phyloP scores from a whole-genome alignment of 2,797 vertebrate species.

The Aselliscus stoliczkanus region DNA sequence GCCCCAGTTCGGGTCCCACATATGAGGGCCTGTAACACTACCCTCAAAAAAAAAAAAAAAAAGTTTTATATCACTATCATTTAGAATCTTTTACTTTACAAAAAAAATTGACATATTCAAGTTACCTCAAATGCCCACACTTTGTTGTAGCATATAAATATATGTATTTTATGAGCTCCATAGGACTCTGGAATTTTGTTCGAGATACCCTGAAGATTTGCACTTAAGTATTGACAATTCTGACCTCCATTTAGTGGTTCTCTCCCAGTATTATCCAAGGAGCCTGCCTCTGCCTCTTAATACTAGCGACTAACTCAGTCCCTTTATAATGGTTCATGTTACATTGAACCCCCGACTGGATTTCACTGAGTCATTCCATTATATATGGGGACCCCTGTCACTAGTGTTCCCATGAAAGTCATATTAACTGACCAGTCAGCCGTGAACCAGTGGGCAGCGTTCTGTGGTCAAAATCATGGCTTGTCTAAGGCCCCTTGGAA shows the following conservation, averaged over 20 bases:
- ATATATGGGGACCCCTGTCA: accelerated
- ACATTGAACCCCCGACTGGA: not conserved
- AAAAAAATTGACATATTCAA: not conserved
- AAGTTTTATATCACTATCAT: not conserved
- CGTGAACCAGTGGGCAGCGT: not conserved
- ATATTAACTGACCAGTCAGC: too few species aligned
- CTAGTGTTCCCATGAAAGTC: not conserved
- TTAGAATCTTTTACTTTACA: not conserved
- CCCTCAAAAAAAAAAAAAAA: too few species aligned
- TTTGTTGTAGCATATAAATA: not conserved
- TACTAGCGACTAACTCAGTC: not conserved
- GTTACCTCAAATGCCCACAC: not conserved
- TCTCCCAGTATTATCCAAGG: not conserved
- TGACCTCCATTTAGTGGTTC: not conserved
- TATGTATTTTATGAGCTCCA: not conserved
- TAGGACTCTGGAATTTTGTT: not conserved
- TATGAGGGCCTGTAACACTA: too few species aligned
- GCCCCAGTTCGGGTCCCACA: too few species aligned
- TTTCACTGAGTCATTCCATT: not conserved
- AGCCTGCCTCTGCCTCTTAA: not conserved
- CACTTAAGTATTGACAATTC: not conserved
- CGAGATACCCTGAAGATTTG: not conserved
- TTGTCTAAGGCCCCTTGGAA: not conserved
- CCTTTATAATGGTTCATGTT: not conserved
- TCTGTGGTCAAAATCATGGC: not conserved